Conservation (phyloP, 2,888 invertebrate genomes). For the Tromatobia lineatoria region DNA sequence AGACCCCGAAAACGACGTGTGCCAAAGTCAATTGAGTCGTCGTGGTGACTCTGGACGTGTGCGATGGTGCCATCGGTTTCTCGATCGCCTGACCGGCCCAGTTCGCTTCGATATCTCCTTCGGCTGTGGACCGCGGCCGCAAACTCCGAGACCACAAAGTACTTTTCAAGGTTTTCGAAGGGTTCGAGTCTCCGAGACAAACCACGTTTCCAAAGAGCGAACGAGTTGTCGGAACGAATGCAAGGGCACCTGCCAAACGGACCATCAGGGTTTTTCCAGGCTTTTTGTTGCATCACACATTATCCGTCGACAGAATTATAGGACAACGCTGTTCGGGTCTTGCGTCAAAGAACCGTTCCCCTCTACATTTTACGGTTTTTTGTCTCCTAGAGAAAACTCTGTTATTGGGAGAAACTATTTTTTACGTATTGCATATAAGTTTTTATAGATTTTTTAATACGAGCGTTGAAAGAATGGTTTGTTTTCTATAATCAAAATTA, state of each 20-base stretch:
- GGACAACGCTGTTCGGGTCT: conserved; percentile 5
- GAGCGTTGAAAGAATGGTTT: too few species aligned
- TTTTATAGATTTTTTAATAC: too few species aligned
- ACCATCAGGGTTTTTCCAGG: conserved; percentile 26
- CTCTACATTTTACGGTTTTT: conserved; percentile 16
- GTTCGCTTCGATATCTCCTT: conserved; percentile 17
- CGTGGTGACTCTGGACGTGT: conserved; percentile 7
- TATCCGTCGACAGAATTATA: conserved; percentile 1
- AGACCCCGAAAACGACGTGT: conserved; percentile 7
- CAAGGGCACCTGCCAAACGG: conserved; percentile 6
- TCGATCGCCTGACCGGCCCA: conserved; percentile 33
- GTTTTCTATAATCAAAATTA: too few species aligned
- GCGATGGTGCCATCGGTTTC: conserved; percentile 40
- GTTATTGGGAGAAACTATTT: too few species aligned
- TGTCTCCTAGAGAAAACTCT: too few species aligned
- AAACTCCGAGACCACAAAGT: conserved; percentile 54
- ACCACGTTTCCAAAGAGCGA: conserved; percentile 19
- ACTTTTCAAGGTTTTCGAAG: conserved; percentile 43
- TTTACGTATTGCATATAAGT: too few species aligned
- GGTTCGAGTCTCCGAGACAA: conserved; percentile 12
- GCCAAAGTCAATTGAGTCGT: conserved; percentile 50
- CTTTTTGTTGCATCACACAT: neutral
- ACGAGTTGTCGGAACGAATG: neutral
- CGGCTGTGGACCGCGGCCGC: conserved; percentile 12
- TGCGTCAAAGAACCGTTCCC: conserved; percentile 20